Evolutionary conservation across 2,113 vertebrate species (phyloP).

Genomic region (Scartelaos histophorus): DNA sequence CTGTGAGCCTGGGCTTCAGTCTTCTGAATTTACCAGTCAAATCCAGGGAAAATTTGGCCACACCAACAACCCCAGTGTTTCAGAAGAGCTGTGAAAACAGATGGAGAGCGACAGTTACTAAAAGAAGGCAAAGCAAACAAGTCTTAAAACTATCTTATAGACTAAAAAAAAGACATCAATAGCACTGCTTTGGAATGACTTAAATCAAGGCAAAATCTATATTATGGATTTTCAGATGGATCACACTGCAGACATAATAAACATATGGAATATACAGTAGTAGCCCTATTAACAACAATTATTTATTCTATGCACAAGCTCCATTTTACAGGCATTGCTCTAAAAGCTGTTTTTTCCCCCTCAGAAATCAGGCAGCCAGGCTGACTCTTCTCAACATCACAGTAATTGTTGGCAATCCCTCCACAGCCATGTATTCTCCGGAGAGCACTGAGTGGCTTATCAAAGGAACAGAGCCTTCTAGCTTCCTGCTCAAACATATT

Average conservation of each 20-base stretch:
- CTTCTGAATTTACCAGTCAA: slow-evolving; percentile 99
- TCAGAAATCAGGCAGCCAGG: slow-evolving; percentile 47
- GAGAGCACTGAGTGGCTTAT: slow-evolving; percentile 64
- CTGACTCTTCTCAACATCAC: slow-evolving; percentile 58
- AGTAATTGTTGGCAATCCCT: slow-evolving; percentile 59
- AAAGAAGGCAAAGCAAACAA: not conserved
- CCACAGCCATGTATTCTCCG: slow-evolving; percentile 53
- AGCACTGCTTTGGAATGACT: not conserved
- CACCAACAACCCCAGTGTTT: slow-evolving; percentile 96
- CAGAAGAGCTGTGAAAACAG: slow-evolving; percentile 81
- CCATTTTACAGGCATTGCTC: slow-evolving; percentile 5
- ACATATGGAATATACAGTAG: not conserved
- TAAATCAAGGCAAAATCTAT: not conserved
- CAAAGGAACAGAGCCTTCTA: slow-evolving; percentile 64
- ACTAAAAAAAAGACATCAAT: not conserved
- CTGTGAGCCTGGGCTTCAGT: slow-evolving; percentile 99
- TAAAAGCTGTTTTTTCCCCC: slow-evolving; percentile 22
- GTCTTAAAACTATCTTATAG: not conserved
- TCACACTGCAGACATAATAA: not conserved
- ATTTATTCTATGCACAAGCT: slow-evolving; percentile 10
- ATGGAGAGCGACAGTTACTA: slow-evolving; percentile 34
- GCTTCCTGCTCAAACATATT: slow-evolving; percentile 55
- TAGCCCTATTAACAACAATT: not conserved
- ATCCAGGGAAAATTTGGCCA: slow-evolving; percentile 99
- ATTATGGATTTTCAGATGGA: not conserved